Evolutionary conservation across 2,888 invertebrate genomes (phyloP).

Genomic region (Melanotus villosus): DNA sequence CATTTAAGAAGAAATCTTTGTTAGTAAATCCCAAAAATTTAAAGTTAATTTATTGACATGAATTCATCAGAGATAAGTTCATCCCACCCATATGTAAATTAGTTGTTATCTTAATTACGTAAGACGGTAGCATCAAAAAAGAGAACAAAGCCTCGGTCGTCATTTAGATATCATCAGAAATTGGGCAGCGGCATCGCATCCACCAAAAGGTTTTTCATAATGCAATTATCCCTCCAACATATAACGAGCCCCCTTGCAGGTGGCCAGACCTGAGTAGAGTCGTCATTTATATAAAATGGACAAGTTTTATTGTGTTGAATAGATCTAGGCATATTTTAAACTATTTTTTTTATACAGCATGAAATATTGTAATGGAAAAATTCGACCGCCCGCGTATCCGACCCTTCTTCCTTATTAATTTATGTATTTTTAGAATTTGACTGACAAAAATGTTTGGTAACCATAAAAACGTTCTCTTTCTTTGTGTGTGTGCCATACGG

Average conservation of each 20-base stretch:
- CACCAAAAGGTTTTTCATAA: slow-evolving; percentile 13
- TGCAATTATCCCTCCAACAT: slow-evolving; percentile 1
- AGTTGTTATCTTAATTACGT: slow-evolving; percentile 6
- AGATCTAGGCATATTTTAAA: slow-evolving; percentile 14
- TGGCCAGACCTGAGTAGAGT: slow-evolving; percentile 10
- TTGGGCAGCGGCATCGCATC: background rate
- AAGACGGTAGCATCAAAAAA: slow-evolving; percentile 11
- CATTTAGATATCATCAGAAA: slow-evolving; percentile 11
- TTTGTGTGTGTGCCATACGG: background rate
- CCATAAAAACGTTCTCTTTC: too few species aligned
- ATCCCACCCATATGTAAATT: slow-evolving; percentile 2
- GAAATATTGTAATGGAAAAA: slow-evolving; percentile 7
- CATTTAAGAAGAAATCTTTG: too few species aligned
- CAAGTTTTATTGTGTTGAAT: slow-evolving; percentile 25
- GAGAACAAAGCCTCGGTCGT: background rate
- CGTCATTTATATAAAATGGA: slow-evolving; percentile 26
- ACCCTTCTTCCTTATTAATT: slow-evolving; percentile 12
- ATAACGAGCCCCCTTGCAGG: slow-evolving; percentile 28
- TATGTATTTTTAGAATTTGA: background rate
- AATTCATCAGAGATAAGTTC: too few species aligned
- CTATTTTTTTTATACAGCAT: too few species aligned
- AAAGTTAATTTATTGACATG: too few species aligned
- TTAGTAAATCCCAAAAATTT: too few species aligned
- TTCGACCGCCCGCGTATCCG: slow-evolving; percentile 14
- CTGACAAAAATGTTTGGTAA: slow-evolving; percentile 21